phyloP scores from a whole-genome alignment of 2,888 invertebrate species.

The Asteroscopus sphinx region DNA sequence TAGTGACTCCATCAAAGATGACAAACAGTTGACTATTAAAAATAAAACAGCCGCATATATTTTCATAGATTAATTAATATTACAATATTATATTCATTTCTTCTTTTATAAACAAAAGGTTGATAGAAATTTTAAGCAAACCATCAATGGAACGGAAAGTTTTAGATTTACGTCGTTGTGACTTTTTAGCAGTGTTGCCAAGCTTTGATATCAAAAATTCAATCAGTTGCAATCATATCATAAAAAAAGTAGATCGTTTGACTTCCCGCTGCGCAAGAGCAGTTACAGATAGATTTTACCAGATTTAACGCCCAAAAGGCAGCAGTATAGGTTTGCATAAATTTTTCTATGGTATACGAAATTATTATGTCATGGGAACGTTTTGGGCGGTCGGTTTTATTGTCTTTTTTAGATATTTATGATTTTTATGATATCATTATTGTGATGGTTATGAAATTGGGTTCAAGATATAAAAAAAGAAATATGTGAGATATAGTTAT shows the following conservation, averaged over 20 bases:
- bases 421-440: slow-evolving; percentile 46
- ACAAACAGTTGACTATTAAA: slow-evolving; percentile 45
- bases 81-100: neutral
- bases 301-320: slow-evolving; percentile 66
- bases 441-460: slow-evolving; percentile 30
- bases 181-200: slow-evolving; percentile 6
- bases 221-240: slow-evolving; percentile 23
- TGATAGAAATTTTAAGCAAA: neutral
- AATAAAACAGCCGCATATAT: slow-evolving; percentile 10
- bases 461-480: slow-evolving; percentile 26
- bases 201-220: slow-evolving; percentile 21
- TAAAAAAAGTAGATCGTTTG: slow-evolving; percentile 25
- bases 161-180: neutral
- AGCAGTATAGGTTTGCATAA: slow-evolving; percentile 74
- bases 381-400: slow-evolving; percentile 71
- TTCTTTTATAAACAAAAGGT: neutral
- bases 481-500: slow-evolving; percentile 30
- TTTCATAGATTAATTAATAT: neutral
- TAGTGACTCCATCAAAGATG: slow-evolving; percentile 61
- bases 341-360: slow-evolving; percentile 66
- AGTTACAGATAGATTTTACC: slow-evolving; percentile 52
- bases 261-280: slow-evolving; percentile 59
- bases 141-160: neutral
- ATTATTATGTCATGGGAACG: slow-evolving; percentile 71
- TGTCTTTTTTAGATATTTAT: slow-evolving; percentile 37